A percentile compares a stretch with the other conserved stretches of the same genome.
phyloP scores from a whole-genome alignment of 2,888 invertebrate species.

The Brachyptera putata region DNA sequence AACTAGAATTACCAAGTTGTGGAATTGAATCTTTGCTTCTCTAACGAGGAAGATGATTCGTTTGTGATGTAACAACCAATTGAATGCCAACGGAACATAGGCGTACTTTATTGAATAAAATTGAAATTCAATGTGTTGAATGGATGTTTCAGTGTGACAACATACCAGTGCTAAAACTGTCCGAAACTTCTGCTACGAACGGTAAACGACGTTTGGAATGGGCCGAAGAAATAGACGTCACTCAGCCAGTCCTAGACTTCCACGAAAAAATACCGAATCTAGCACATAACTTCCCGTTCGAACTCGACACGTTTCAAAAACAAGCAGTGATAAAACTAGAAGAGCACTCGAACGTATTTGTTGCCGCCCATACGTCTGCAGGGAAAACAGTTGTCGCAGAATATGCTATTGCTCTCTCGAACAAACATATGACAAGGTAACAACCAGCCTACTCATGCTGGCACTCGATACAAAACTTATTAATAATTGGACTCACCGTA shows the following conservation, averaged over 20 bases:
- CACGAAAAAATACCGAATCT: conserved; percentile 73
- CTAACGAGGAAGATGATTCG: no score
- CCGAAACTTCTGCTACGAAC: conserved; percentile 48
- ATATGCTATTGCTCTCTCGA: conserved; percentile 95
- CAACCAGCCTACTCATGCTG: no score
- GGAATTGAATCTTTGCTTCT: no score
- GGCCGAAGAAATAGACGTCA: conserved; percentile 84
- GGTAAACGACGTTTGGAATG: conserved; percentile 59
- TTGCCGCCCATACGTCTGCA: conserved; percentile 98
- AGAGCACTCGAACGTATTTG: conserved; percentile 92
- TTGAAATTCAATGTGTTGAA: no score
- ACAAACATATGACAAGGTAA: conserved; percentile 82
- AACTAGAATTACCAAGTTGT: no score
- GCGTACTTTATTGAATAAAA: no score
- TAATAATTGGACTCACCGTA: no score
- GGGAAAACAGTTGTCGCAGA: conserved; percentile 99
- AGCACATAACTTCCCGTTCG: conserved; percentile 84
- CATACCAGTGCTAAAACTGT: conserved; percentile 65
- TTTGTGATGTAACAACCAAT: no score
- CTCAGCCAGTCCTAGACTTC: conserved; percentile 76
- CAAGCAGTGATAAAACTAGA: conserved; percentile 93
- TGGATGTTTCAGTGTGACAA: conserved; percentile 34
- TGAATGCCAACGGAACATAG: no score
- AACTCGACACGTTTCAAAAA: conserved; percentile 95
- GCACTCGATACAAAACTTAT: background rate